Evolutionary conservation across 64 coral and sea anemone species (phyloP), one percentile per base, ranked within the genome.

Genomic region (Orbicella faveolata): DNA sequence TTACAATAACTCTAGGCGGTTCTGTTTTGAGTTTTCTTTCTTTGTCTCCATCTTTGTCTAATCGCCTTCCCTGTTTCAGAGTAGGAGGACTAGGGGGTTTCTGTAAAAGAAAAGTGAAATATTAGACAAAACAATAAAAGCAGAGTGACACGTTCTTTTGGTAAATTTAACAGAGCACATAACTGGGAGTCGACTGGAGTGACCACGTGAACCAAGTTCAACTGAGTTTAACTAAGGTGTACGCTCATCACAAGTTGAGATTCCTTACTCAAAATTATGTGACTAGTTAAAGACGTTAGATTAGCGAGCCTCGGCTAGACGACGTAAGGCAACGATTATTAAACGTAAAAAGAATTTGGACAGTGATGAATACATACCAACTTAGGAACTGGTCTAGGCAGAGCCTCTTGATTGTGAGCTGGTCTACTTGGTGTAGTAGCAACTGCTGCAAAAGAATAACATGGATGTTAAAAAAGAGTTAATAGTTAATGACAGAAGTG

Each of bases 1-100:
- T 95, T 61, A 99, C 94, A 78, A 99, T 88, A 77, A 99, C 94
- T 90, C 93, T 95, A 70, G 94, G 94, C 1, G 97, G 97, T 81
- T 99, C 94, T 79, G 94, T 99, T 34, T 95, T 95, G 19, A 93
- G 76, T 86, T 96, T 99, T 75, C 92, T 91, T 63, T 99, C 97
- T 79, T 90, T 87, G 15, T 93, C 91, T 63, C 86, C 57, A 18
- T 93, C 88, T 81, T 93, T 96, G 23, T 96, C 93, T 63, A 80
- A 13, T 74, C 93, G 90, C 76, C 75, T 77, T 19, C 95, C 94
- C 68, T 68, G 90, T 77, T 84, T 94, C 13, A 89, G 83, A 15
- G 88, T 77, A 7, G 89, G 83, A 13, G 96, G 93, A 66, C 94
- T 95, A 14, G 93, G 87, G 69, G 93, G 96, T 90, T 95, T 94